Evolutionary conservation across 1,140 invertebrate genomes (phyloP).

Genomic region (Liolophura sinensis): DNA sequence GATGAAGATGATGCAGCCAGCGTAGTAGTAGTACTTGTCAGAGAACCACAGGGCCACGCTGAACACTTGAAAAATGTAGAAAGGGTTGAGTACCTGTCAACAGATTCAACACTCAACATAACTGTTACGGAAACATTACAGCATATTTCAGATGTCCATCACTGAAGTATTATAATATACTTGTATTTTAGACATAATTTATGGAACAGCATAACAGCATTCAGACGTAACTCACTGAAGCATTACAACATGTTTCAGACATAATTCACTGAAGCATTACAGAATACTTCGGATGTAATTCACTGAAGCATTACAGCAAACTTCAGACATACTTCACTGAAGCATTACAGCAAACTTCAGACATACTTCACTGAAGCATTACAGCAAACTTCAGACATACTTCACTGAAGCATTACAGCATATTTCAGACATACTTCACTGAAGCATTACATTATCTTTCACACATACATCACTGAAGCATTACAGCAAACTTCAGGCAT

Average conservation of each 20-base stretch:
- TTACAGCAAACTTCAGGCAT: too few species aligned
- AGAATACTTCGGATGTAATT: too few species aligned
- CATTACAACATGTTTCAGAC: too few species aligned
- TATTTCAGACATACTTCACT: too few species aligned
- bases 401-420: too few species aligned
- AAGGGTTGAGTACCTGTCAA: constrained; percentile 79
- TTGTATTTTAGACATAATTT: not conserved
- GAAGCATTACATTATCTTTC: too few species aligned
- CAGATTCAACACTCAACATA: constrained; percentile 7
- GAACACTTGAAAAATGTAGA: constrained; percentile 75
- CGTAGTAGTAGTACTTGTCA: constrained; percentile 67
- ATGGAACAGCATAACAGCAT: not conserved
- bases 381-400: not conserved
- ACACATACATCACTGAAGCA: too few species aligned
- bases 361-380: too few species aligned
- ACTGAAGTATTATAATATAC: not conserved
- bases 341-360: too few species aligned
- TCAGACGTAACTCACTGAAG: not conserved
- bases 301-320: too few species aligned
- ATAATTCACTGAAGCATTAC: too few species aligned
- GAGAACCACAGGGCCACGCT: constrained; percentile 65
- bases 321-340: too few species aligned
- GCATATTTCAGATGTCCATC: not conserved
- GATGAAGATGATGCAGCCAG: constrained; percentile 66
- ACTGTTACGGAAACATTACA: not conserved